Percentiles rank a stretch among this genome's conserved stretches.
phyloP scores from a whole-genome alignment of 2,888 invertebrate genomes.

The Macropis europaea region DNA sequence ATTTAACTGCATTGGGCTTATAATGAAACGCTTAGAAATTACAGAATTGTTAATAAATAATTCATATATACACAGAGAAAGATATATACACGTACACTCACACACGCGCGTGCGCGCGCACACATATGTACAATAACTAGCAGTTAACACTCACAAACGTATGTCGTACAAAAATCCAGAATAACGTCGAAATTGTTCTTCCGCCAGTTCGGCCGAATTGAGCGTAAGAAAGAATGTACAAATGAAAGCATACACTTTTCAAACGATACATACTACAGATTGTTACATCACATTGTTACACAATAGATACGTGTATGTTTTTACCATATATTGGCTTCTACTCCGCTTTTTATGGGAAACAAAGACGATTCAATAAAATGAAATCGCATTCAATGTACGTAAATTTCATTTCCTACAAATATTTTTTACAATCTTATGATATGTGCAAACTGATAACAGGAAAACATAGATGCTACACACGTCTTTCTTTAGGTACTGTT shows the following conservation, averaged over 20 bases:
- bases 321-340: constrained; percentile 30
- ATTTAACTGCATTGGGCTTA: constrained; percentile 40
- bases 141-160: constrained; percentile 50
- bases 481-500: constrained; percentile 14
- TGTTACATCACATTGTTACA: constrained; percentile 43
- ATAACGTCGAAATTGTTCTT: constrained; percentile 44
- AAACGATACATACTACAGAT: constrained; percentile 27
- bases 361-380: constrained; percentile 3
- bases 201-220: constrained; percentile 54
- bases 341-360: not conserved
- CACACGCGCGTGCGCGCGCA: constrained; percentile 24
- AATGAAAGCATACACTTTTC: constrained; percentile 25
- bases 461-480: constrained; percentile 27
- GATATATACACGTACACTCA: constrained; percentile 51
- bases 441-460: constrained; percentile 50
- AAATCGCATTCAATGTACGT: constrained; percentile 16
- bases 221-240: constrained; percentile 39
- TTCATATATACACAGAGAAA: constrained; percentile 57
- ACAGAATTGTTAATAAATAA: constrained; percentile 60
- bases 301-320: constrained; percentile 46
- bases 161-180: constrained; percentile 57
- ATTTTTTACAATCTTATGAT: constrained; percentile 52
- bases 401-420: constrained; percentile 18
- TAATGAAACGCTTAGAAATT: constrained; percentile 47
- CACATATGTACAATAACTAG: constrained; percentile 59